These are phyloP conservation scores for Falco peregrinus DNA, from an alignment of 2,797 vertebrate species.

Conservation along the genomic window DNA sequence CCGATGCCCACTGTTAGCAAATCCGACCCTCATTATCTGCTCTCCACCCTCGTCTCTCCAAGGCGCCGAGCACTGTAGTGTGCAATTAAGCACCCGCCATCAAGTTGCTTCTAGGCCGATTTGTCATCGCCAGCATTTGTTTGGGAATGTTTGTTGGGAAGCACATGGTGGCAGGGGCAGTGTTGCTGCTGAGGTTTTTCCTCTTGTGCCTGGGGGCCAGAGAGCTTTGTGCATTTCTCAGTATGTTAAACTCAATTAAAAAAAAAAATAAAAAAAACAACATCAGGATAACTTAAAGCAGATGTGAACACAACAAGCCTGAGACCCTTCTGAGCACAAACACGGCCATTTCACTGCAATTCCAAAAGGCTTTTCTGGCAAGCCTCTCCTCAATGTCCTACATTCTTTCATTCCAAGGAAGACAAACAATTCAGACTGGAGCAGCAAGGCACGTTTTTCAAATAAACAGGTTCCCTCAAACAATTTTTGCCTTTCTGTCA, in stretches of 20 bases:
- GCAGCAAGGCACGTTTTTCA: constrained; percentile 59
- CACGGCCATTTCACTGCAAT: constrained; percentile 58
- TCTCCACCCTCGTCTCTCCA: neutral
- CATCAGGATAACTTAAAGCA: constrained; percentile 57
- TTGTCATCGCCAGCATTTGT: constrained; percentile 18
- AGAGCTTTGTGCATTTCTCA: constrained; percentile 50
- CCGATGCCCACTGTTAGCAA: neutral
- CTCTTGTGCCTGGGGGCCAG: neutral
- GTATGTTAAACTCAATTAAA: constrained; percentile 63
- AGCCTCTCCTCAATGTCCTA: constrained; percentile 38
- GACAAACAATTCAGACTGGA: constrained; percentile 60
- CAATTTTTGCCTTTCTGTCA: constrained; percentile 25
- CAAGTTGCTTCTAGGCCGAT: neutral
- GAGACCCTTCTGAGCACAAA: constrained; percentile 64
- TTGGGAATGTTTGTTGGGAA: constrained; percentile 46
- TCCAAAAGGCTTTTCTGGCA: constrained; percentile 64
- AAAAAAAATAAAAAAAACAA: neutral
- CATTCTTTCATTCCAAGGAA: constrained; percentile 69
- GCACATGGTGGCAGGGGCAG: constrained; percentile 50
- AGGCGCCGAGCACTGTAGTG: neutral
- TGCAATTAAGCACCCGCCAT: neutral
- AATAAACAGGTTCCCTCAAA: constrained; percentile 62
- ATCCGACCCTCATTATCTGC: neutral
- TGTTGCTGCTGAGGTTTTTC: constrained; percentile 47
- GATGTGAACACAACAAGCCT: constrained; percentile 50